A percentile compares a stretch with the other conserved stretches of the same genome.
phyloP scores from a whole-genome alignment of 1,140 invertebrate genomes.

The Drosophila jambulina region DNA sequence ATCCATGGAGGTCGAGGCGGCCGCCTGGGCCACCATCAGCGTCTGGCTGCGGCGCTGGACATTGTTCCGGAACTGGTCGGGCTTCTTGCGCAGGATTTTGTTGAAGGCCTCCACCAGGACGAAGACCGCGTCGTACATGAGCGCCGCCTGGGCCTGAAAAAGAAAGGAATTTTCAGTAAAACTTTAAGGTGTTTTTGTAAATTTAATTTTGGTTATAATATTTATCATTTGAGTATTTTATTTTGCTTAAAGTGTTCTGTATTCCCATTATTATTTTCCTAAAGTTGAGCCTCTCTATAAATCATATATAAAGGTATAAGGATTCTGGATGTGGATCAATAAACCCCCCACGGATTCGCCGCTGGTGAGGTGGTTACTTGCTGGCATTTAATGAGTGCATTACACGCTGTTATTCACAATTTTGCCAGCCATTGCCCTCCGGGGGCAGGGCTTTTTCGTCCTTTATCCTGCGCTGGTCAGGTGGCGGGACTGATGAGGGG shows the following conservation, averaged over 20 bases:
- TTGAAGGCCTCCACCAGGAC: constrained; percentile 95
- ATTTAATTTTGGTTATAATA: background rate
- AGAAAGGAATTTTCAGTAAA: constrained; percentile 88
- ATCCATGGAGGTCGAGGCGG: constrained; percentile 67
- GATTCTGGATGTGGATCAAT: constrained; percentile 86
- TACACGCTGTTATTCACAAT: constrained; percentile 79
- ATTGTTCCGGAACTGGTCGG: constrained; percentile 90
- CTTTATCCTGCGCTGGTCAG: constrained; percentile 12
- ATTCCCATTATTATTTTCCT: background rate
- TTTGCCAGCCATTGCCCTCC: constrained; percentile 59
- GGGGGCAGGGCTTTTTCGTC: constrained; percentile 8
- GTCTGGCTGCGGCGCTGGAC: constrained; percentile 86
- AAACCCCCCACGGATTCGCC: constrained; percentile 11
- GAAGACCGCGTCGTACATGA: constrained; percentile 96
- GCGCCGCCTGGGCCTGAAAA: constrained; percentile 91
- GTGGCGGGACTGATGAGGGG: constrained; percentile 2
- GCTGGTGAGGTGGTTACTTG: constrained; percentile 27
- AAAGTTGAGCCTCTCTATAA: background rate
- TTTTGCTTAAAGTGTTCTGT: background rate
- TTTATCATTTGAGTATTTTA: background rate
- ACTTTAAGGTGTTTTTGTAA: background rate
- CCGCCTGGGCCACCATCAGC: constrained; percentile 68
- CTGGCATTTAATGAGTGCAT: constrained; percentile 73
- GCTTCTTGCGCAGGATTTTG: constrained; percentile 92
- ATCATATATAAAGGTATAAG: background rate